Conservation (phyloP, 2,113 vertebrate species). For the Megaceryle torquata region DNA sequence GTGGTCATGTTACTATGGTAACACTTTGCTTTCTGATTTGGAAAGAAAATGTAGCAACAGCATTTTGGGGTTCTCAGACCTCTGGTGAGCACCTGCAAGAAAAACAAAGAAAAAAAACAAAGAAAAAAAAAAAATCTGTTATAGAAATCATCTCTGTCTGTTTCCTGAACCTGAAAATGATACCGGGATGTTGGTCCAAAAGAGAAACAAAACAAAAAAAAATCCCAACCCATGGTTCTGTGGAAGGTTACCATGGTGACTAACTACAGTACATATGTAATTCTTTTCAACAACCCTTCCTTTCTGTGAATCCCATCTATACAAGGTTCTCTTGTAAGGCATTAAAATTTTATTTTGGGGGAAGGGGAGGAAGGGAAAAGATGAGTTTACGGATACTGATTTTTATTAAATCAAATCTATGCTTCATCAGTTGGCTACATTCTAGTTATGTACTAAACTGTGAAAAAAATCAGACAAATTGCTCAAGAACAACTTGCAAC, state of each 20-base stretch:
- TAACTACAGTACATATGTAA: slow-evolving; percentile 89
- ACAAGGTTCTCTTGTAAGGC: slow-evolving; percentile 90
- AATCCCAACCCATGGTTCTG: slow-evolving; percentile 81
- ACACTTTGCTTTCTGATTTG: slow-evolving; percentile 83
- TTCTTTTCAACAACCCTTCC: slow-evolving; percentile 86
- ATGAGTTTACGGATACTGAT: slow-evolving; percentile 53
- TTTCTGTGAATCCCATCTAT: slow-evolving; percentile 70
- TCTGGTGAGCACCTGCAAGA: slow-evolving; percentile 69
- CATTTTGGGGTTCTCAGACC: slow-evolving; percentile 78
- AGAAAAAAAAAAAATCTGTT: slow-evolving; percentile 57
- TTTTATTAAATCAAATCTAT: slow-evolving; percentile 58
- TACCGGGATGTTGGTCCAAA: slow-evolving; percentile 75
- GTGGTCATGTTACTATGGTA: slow-evolving; percentile 85
- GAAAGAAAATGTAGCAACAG: slow-evolving; percentile 79
- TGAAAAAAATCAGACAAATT: slow-evolving; percentile 80
- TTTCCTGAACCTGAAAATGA: slow-evolving; percentile 79
- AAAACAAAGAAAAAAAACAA: background rate
- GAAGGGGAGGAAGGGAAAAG: slow-evolving; percentile 49
- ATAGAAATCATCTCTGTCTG: slow-evolving; percentile 65
- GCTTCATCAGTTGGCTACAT: slow-evolving; percentile 72
- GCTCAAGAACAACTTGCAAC: slow-evolving; percentile 79
- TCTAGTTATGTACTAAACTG: slow-evolving; percentile 86
- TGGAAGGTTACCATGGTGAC: slow-evolving; percentile 86
- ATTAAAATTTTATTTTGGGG: slow-evolving; percentile 78
- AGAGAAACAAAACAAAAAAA: slow-evolving; percentile 76